Conservation (phyloP, 1,140 invertebrate genomes). For the Brachionus paranguensis region DNA sequence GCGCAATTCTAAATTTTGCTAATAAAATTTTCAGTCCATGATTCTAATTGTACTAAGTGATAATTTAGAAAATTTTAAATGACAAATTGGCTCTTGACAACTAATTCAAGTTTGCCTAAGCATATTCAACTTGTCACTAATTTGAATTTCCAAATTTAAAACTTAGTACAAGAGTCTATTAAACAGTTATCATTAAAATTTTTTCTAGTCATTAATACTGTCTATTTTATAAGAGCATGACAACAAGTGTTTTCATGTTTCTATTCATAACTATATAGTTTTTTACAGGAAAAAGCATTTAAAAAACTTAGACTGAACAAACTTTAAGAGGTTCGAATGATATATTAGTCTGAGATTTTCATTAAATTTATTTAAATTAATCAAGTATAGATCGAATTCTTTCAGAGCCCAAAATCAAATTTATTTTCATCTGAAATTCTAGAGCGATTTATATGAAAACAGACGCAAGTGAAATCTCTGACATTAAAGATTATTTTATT, state of each 20-base stretch:
- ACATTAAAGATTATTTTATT: not conserved
- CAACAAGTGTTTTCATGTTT: not conserved
- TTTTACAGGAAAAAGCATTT: not conserved
- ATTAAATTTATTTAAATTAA: not conserved
- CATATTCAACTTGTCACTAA: not conserved
- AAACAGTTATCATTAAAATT: not conserved
- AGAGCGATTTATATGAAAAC: not conserved
- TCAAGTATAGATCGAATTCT: not conserved
- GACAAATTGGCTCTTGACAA: not conserved
- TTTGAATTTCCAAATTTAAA: not conserved
- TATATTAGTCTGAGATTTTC: not conserved
- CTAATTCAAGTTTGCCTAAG: not conserved
- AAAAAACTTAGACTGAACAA: not conserved
- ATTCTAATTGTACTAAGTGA: not conserved
- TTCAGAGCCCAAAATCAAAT: not conserved
- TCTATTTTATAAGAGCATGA: not conserved
- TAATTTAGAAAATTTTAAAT: not conserved
- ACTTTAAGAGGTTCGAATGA: not conserved
- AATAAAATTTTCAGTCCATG: not conserved
- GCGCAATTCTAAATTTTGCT: not conserved
- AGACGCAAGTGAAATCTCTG: not conserved
- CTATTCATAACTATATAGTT: not conserved
- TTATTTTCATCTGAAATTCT: not conserved
- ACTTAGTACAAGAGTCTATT: not conserved
- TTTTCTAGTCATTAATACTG: not conserved